These are phyloP conservation scores for Leucopsar rothschildi DNA, from an alignment of 2,113 vertebrate genomes.

Conservation along the genomic window DNA sequence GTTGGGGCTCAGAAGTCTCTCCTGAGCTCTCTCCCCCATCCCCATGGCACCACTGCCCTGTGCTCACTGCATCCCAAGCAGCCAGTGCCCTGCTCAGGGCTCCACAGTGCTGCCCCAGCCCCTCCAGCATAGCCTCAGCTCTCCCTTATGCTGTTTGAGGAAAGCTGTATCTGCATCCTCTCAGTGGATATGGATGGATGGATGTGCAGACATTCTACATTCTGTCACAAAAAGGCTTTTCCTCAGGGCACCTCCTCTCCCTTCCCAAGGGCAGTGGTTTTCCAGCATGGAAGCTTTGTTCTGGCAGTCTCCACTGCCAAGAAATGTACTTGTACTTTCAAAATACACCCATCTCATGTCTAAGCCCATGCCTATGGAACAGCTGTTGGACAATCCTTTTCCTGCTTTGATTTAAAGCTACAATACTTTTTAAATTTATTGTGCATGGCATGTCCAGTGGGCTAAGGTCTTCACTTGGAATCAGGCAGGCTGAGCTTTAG, in stretches of 20 bases:
- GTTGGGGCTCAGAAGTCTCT: rapidly evolving
- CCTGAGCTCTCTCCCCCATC: background rate
- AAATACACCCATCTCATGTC: background rate
- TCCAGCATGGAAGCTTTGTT: background rate
- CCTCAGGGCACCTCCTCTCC: background rate
- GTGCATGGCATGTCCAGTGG: background rate
- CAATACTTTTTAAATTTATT: background rate
- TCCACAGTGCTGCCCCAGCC: rapidly evolving
- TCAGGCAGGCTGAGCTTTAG: background rate
- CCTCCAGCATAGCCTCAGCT: background rate
- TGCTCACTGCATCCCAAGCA: background rate
- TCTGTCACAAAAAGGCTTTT: background rate
- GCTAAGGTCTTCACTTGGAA: background rate
- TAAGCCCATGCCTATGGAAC: background rate
- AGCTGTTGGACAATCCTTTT: background rate
- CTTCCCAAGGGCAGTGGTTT: background rate
- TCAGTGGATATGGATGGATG: rapidly evolving
- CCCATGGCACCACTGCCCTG: background rate
- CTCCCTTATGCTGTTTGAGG: rapidly evolving
- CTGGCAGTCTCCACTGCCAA: background rate
- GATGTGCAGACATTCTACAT: rapidly evolving
- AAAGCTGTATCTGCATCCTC: background rate
- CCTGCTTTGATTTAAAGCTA: background rate
- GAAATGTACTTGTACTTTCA: background rate
- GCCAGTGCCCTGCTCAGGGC: background rate